These are phyloP conservation scores for Diabrotica undecimpunctata DNA, from an alignment of 1,140 invertebrate genomes.

Conservation along the genomic window DNA sequence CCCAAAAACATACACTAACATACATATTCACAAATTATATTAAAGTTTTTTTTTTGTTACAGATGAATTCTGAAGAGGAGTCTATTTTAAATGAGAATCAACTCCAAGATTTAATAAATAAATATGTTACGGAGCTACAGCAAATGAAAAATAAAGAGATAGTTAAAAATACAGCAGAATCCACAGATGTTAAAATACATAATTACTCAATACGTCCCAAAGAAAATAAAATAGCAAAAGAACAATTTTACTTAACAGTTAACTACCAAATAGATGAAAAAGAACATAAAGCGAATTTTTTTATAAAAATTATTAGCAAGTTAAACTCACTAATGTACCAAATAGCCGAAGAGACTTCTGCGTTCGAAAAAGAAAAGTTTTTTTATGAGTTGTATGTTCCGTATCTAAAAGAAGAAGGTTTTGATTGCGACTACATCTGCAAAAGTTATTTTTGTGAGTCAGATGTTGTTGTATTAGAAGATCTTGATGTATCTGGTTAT, in stretches of 20 bases:
- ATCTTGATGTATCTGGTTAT: conserved; percentile 19
- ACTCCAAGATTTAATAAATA: no score
- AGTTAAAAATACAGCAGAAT: no score
- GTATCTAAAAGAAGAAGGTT: conserved; percentile 15
- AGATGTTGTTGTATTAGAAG: conserved; percentile 27
- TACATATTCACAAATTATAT: no score
- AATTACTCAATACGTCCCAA: no score
- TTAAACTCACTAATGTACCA: conserved; percentile 18
- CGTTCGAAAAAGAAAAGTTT: conserved; percentile 31
- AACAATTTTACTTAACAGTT: conserved; percentile 27
- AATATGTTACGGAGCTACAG: no score
- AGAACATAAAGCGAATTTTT: conserved; percentile 16
- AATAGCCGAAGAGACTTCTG: conserved; percentile 19
- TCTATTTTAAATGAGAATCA: no score
- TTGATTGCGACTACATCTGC: conserved; percentile 23
- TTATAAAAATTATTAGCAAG: conserved; percentile 28
- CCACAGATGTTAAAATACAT: no score
- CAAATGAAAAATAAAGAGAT: no score
- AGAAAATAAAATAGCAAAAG: conserved; percentile 7
- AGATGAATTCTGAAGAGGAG: no score
- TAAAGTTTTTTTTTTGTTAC: no score
- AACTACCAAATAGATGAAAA: conserved; percentile 15
- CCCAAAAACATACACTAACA: no score
- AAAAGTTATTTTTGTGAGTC: conserved; percentile 26
- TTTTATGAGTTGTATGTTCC: conserved; percentile 22